Evolutionary conservation across 2,113 vertebrate species (phyloP).

Genomic region (Hyaena hyaena): DNA sequence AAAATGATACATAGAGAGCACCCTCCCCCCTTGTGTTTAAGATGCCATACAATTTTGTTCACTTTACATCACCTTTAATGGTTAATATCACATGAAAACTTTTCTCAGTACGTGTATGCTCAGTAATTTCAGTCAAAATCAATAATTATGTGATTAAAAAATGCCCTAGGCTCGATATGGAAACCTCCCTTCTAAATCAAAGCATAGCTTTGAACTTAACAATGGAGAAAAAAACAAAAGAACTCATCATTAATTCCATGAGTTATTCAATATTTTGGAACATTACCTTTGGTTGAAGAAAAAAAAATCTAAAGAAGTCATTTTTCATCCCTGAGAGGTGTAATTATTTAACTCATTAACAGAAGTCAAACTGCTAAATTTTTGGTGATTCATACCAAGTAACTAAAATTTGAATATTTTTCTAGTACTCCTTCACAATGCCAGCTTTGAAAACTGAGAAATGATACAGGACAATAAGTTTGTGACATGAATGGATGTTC

Average conservation of each 20-base stretch:
- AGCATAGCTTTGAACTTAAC: slow-evolving; percentile 1
- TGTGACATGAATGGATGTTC: slow-evolving; percentile 39
- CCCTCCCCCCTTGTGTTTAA: not conserved
- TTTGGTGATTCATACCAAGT: slow-evolving; percentile 50
- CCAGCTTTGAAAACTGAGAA: slow-evolving; percentile 27
- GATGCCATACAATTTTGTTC: not conserved
- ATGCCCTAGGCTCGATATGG: not conserved
- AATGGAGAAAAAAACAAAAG: not conserved
- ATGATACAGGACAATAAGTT: slow-evolving; percentile 11
- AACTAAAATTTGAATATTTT: slow-evolving; percentile 51
- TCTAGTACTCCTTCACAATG: slow-evolving; percentile 1
- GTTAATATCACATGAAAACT: not conserved
- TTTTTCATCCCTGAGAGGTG: slow-evolving; percentile 45
- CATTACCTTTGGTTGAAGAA: slow-evolving; percentile 54
- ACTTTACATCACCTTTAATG: not conserved
- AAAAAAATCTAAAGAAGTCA: slow-evolving; percentile 20
- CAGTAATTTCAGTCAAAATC: slow-evolving; percentile 28
- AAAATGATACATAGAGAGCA: not conserved
- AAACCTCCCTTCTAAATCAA: not conserved
- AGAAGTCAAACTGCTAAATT: slow-evolving; percentile 55
- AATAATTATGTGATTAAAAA: slow-evolving; percentile 34
- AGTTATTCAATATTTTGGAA: slow-evolving; percentile 32
- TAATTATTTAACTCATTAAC: slow-evolving; percentile 64
- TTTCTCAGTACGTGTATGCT: not conserved
- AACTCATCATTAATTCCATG: slow-evolving; percentile 6